Evolutionary conservation across 2,797 vertebrate species (phyloP), one percentile per base, ranked within the genome.

Genomic region (Alauda arvensis): DNA sequence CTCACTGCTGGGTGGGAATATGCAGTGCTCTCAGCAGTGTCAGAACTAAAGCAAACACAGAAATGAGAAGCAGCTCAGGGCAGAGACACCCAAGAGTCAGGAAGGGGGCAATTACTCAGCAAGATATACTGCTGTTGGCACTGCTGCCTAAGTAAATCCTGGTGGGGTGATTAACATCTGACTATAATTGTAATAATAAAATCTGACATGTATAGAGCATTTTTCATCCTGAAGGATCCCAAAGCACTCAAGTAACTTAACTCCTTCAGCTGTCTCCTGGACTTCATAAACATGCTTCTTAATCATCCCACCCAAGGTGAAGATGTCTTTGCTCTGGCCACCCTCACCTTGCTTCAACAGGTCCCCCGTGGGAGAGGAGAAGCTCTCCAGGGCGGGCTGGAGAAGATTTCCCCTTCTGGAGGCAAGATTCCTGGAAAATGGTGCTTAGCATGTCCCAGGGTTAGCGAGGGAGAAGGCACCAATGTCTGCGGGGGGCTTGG

Each of bases 151-250:
- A 40, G 57, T 63, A 86, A 92, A 91, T 76, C 71, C 71, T 12
- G 34, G 75, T 67, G 84, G 77, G 56, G 57, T 56, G 88, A 89
- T 95, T 91, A 93, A 92, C 88, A 92, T 91, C 88, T 92, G 83
- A 82, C 90, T 93, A 71, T 82, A 83, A 77, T 86, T 91, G 91
- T 60, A 86, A 91, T 88, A 89, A 88, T 94, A 82, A 94, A 93
- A 92, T 40, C 78, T 3, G 4, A 86, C 75, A 25, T 79, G 68
- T 89, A 95, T 60, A 84, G 68, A 61, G 81, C 61, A 83, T 92
- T 92, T 92, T 93, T 92, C 86, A 91, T 91, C 63, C 65, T 89
- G 93, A 89, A 93, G 77, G 81, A 86, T 82, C 88, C 81, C 86
- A 63, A 93, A 89, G 63, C 68, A 53, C 49, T 89, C 45, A 18